Percentiles rank a stretch among this genome's conserved stretches.
Conservation (phyloP, 92 coral and sea anemone genomes). For the Chrysogorgia sp. region DNA sequence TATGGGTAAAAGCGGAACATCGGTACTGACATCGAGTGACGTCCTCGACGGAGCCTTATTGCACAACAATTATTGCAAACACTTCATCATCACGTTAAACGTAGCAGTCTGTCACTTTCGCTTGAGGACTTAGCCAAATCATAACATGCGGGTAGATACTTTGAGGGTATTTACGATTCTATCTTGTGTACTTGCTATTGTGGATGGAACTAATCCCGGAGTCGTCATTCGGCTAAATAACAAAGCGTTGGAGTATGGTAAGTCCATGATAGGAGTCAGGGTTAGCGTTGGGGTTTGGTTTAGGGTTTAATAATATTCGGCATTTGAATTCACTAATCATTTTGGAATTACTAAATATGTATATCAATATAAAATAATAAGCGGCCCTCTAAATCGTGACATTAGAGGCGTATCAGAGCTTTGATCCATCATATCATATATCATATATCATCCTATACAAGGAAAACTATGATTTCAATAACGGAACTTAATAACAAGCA, state of each 20-base stretch:
- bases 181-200: not conserved
- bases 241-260: conserved; percentile 79
- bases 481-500: no score
- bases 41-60: no score
- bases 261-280: conserved; percentile 26
- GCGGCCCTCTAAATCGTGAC: no score
- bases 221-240: conserved; percentile 78
- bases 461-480: no score
- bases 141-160: conserved; percentile 1
- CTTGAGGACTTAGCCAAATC: not conserved
- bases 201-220: conserved; percentile 70
- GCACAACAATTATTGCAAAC: not conserved
- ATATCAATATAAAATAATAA: no score
- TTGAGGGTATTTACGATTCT: not conserved
- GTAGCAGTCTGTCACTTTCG: not conserved
- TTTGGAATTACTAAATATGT: no score
- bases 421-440: no score
- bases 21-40: no score
- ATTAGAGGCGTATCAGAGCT: no score
- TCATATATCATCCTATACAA: no score
- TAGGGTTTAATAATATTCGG: not conserved
- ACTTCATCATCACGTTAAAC: not conserved
- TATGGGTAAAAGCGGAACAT: no score
- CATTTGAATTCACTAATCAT: not conserved
- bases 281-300: not conserved